Evolutionary conservation across 2,888 invertebrate genomes (phyloP), one percentile per base, ranked within the genome.

Genomic region (Parnassius glacialis): DNA sequence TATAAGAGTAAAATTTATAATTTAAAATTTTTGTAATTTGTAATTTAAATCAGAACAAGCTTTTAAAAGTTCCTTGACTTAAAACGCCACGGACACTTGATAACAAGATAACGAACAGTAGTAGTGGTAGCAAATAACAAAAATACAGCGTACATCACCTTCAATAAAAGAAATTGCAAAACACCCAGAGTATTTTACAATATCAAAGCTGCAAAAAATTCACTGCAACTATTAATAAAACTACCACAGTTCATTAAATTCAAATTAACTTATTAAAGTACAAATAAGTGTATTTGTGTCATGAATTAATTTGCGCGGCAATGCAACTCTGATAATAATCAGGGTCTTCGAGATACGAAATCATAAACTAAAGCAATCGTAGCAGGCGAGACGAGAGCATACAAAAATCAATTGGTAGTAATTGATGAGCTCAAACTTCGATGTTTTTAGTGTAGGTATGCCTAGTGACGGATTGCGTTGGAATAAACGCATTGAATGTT

Each of bases 381-480:
- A 72, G 68, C 73, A 72, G 71, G 73, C 68, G 71, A 34, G 34
- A 67, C 74, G 74, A 68, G 70, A 72, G 65, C 76, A 78, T 80
- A 79, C 77, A 76, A 78, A 74, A 74, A 81, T 78, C 85, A 86
- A 88, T 88, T 88, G 86, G 74, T 71, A 67, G 72, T 83, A 84
- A 87, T 87, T 87, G 85, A 75, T 73, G 68, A 78, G 75, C 74
- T 79, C 74, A 72, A 34, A 73, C 70, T 71, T 71, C 74, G 69
- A 68, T 68, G 67, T 70, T 65, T 70, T 65, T 67, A 68, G 68
- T 64, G 64, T 64, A 62, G 61, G 62, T 64, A 62, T 62, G 62
- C 42, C 50, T 50, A 56, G 11, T 11, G 25, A 34, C 43, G 20
- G 55, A 55, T 60, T 54, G 43, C 50, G 25, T 43, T 50, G 50